Conservation (phyloP, 2,888 invertebrate genomes). For the Iselma pallidipennis region DNA sequence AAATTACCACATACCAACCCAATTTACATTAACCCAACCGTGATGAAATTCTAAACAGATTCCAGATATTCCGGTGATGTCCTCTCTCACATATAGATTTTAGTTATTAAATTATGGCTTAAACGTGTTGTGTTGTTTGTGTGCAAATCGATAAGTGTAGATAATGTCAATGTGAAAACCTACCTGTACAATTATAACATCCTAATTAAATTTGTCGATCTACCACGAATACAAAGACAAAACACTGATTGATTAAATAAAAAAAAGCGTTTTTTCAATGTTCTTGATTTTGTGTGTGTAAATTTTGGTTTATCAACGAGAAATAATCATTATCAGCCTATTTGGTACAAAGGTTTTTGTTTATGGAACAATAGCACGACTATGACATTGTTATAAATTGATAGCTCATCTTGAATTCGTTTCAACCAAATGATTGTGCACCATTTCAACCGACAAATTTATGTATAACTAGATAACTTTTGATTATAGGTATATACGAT, state of each 20-base stretch:
- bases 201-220: neutral
- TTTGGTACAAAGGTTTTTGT: neutral
- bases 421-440: no score
- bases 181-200: neutral
- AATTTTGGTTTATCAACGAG: neutral
- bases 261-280: neutral
- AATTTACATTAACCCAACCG: conserved; percentile 31
- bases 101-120: neutral
- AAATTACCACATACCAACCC: conserved; percentile 39
- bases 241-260: neutral
- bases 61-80: conserved; percentile 19
- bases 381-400: neutral
- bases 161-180: neutral
- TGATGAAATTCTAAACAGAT: conserved; percentile 29
- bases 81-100: neutral
- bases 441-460: neutral
- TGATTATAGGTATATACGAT: neutral
- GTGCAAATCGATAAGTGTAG: neutral
- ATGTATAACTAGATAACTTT: neutral
- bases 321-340: neutral
- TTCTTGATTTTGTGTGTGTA: neutral
- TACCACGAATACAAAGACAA: neutral
- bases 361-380: neutral
- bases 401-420: no score
- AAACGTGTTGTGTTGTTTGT: neutral